Base-by-base conservation (phyloP, 2,888 invertebrate species). In the Ametastegia equiseti region DNA sequence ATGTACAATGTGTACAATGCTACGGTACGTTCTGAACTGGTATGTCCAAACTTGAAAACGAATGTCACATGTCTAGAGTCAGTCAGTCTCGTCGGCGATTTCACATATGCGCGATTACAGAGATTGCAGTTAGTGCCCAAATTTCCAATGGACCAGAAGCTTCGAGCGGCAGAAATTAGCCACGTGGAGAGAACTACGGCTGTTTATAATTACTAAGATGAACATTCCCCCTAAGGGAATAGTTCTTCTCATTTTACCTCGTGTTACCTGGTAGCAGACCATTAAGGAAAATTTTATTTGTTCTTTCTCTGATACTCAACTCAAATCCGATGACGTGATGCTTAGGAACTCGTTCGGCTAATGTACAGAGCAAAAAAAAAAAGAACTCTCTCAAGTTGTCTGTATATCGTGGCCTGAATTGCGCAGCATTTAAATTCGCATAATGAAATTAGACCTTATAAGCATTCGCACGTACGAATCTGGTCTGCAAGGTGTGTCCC, bases 51-150 rank as follows among this genome's bases (percentile, higher is more conserved):
- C 75, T 50, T 45, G 36, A 75, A 75, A 75, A 33, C 54, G 54
- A 75, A 75, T 75, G 54, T 75, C 75, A 36, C 50, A 54, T 36
- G 75, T 47, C 47, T 73, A n/a, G 50, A 73, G 47, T 54, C 33
- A n/a, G n/a, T n/a, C n/a, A n/a, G n/a, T 33, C 19, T 54, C 19
- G 19, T 54, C 23, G 54, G n/a, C n/a, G n/a, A n/a, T n/a, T 6
- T 50, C 33, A n/a, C 54, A 27, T 27, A 75, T 30, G n/a, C 30
- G 30, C n/a, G n/a, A n/a, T n/a, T n/a, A 27, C 19, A 6, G 6
- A 36, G 27, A 33, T 36, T 54, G 11, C 54, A 13, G 15, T 30
- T 54, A 54, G 33, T 33, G 45, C n/a, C n/a, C 45, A 47, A 45
- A 71, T 13, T 33, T 54, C 9, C 13, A 30, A 19, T 54, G 73